These are phyloP conservation scores for Eugnorisma glareosa DNA, from an alignment of 2,888 invertebrate species.

Conservation along the genomic window DNA sequence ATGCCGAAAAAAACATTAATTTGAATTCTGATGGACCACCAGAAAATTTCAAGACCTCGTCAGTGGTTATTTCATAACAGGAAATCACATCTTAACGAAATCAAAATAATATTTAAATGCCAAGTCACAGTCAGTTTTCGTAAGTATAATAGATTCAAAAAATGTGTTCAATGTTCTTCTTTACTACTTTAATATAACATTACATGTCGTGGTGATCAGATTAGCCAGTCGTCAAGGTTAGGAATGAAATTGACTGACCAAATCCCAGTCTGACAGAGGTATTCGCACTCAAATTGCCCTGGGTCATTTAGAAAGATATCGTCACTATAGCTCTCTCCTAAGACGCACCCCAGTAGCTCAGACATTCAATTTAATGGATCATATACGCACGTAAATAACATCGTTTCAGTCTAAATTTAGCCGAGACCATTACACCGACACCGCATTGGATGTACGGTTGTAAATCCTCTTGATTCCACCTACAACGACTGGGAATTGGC, in stretches of 20 bases:
- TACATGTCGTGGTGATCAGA: no score
- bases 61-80: no score
- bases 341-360: conserved; percentile 9
- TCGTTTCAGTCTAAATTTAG: conserved; percentile 39
- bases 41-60: not conserved
- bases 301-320: not conserved
- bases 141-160: no score
- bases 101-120: no score
- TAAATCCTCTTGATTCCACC: conserved; percentile 49
- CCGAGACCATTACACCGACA: conserved; percentile 38
- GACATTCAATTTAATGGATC: conserved; percentile 34
- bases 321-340: not conserved
- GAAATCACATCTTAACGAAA: no score
- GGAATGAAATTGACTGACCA: no score
- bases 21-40: not conserved
- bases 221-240: no score
- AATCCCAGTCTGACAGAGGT: no score
- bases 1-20: not conserved
- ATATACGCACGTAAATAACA: conserved; percentile 25
- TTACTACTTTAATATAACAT: no score
- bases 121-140: no score
- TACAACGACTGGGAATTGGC: not conserved
- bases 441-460: conserved; percentile 15
- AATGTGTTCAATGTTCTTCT: no score
- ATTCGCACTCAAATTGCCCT: no score